Conservation (phyloP, 2,113 vertebrate genomes). For the Lipophrys pholis region DNA sequence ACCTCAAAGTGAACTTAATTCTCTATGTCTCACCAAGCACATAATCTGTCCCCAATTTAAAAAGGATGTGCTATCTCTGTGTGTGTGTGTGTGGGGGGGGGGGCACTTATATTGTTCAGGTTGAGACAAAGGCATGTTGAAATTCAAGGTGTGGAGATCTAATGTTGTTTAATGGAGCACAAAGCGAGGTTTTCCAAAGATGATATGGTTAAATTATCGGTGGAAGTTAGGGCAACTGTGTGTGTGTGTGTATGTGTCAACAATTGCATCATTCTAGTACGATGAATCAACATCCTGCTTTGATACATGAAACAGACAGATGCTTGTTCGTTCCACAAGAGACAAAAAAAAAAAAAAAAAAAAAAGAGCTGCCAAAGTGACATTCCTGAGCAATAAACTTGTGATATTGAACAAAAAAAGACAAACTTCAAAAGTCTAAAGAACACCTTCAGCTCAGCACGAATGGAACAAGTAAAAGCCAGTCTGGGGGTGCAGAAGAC, state of each 20-base stretch:
- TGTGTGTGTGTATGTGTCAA: neutral
- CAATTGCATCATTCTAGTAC: slow-evolving; percentile 12
- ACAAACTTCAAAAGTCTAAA: too few relatives aligned
- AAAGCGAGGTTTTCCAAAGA: neutral
- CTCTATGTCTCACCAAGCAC: slow-evolving; percentile 40
- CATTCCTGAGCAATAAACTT: slow-evolving; percentile 22
- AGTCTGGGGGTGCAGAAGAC: too few relatives aligned
- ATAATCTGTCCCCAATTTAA: slow-evolving; percentile 43
- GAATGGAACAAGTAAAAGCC: too few relatives aligned
- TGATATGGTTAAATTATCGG: neutral
- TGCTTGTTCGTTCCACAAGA: slow-evolving; percentile 38
- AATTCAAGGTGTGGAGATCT: neutral
- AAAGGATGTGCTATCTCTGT: slow-evolving; percentile 5
- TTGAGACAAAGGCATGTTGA: neutral
- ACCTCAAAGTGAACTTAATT: slow-evolving; percentile 56
- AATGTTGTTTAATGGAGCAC: neutral
- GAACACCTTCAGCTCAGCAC: too few relatives aligned
- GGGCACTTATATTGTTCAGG: neutral
- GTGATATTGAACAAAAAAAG: slow-evolving; percentile 21
- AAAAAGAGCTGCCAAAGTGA: slow-evolving; percentile 40
- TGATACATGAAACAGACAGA: slow-evolving; percentile 33
- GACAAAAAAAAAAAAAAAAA: slow-evolving; percentile 28
- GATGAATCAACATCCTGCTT: slow-evolving; percentile 44
- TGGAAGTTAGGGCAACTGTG: slow-evolving; percentile 9
- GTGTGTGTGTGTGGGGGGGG: neutral